A percentile compares a stretch with the other conserved stretches of the same genome.
Evolutionary conservation across 2,888 invertebrate species (phyloP).

Genomic region (Tolmerus cingulatus): DNA sequence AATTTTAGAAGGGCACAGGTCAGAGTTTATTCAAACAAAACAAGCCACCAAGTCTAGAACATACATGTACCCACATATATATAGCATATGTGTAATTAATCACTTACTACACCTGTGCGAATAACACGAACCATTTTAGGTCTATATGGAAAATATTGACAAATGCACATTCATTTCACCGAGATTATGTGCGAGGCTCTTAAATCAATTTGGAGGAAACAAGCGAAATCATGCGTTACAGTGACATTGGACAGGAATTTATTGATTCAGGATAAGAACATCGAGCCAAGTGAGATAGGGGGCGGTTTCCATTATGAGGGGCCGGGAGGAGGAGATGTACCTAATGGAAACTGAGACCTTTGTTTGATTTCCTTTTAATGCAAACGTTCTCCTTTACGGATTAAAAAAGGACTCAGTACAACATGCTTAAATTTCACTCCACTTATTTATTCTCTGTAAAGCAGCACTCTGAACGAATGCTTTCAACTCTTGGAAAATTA

Average conservation of each 20-base stretch:
- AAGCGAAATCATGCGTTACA: neutral
- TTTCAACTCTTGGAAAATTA: neutral
- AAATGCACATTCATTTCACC: neutral
- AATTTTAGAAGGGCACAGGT: too few relatives aligned
- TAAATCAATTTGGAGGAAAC: neutral
- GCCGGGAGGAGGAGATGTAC: neutral
- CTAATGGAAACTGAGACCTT: neutral
- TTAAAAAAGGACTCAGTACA: neutral
- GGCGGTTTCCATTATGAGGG: neutral
- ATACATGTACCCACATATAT: neutral
- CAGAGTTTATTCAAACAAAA: too few relatives aligned
- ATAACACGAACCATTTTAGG: neutral
- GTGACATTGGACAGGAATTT: neutral
- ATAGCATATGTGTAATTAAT: neutral
- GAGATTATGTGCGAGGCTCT: neutral
- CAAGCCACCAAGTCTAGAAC: too few relatives aligned
- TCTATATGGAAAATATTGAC: neutral
- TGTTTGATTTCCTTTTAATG: neutral
- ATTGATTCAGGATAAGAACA: neutral
- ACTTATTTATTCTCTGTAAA: neutral
- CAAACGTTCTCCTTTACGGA: neutral
- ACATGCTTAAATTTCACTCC: neutral
- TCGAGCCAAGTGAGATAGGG: neutral
- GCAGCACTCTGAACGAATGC: too few relatives aligned
- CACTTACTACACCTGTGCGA: neutral